Percentiles rank a stretch among this genome's conserved stretches.
Conservation (phyloP, 2,113 vertebrate genomes). For the Notiomystis cincta region DNA sequence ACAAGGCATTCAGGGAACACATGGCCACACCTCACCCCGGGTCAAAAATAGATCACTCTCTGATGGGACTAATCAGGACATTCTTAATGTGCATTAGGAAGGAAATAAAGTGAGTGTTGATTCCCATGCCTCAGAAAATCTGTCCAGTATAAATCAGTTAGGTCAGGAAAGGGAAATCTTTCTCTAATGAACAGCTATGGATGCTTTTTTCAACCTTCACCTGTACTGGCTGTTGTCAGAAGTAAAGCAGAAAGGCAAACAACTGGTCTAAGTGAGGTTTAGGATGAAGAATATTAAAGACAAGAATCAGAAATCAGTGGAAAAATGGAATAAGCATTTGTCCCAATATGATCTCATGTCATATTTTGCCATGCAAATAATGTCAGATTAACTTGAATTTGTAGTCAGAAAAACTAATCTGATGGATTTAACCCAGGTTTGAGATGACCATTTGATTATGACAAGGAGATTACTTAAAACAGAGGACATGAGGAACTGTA, state of each 20-base stretch:
- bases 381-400: not conserved
- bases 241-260: not conserved
- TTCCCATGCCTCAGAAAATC: not conserved
- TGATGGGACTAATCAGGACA: not conserved
- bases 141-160: not conserved
- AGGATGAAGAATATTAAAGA: not conserved
- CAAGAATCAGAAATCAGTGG: not conserved
- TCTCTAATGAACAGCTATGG: not conserved
- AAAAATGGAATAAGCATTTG: not conserved
- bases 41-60: slow-evolving; percentile 1
- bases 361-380: not conserved
- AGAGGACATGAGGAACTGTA: not conserved
- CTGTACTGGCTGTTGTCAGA: not conserved
- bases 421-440: not conserved
- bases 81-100: not conserved
- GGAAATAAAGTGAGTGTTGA: not conserved
- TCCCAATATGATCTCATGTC: not conserved
- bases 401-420: not conserved
- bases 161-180: not conserved
- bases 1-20: not conserved
- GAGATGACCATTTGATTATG: not conserved
- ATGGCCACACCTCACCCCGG: not conserved
- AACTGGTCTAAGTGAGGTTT: not conserved
- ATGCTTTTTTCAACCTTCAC: not conserved
- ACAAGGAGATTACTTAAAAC: not conserved